These are phyloP conservation scores for Diplazon laetatorius DNA, from an alignment of 2,888 invertebrate genomes.

Conservation along the genomic window DNA sequence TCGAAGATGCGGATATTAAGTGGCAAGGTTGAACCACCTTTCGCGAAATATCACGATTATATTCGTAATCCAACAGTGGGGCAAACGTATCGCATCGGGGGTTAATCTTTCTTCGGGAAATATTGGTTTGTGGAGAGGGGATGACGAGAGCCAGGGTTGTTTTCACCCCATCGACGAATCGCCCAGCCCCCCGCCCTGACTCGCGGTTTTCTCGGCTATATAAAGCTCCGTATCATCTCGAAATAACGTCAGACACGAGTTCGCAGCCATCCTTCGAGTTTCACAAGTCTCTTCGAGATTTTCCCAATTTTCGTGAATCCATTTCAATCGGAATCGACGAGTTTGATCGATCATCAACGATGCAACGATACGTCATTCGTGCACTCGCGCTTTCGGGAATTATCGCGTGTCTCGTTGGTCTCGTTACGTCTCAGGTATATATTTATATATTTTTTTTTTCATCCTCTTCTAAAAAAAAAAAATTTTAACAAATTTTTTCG, in stretches of 20 bases:
- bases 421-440: conserved; percentile 49
- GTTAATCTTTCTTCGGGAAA: conserved; percentile 47
- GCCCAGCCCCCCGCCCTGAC: not conserved
- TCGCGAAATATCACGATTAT: conserved; percentile 1
- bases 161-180: conserved; percentile 20
- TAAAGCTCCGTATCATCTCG: conserved; percentile 41
- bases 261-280: conserved; percentile 30
- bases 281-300: conserved; percentile 5
- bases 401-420: conserved; percentile 37
- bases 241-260: conserved; percentile 32
- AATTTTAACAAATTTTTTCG: not conserved
- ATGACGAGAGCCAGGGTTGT: conserved; percentile 25
- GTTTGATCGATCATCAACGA: not conserved
- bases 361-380: conserved; percentile 28
- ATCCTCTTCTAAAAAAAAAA: too few species aligned
- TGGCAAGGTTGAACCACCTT: conserved; percentile 6
- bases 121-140: conserved; percentile 35
- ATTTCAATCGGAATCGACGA: not conserved
- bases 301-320: not conserved
- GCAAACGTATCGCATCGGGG: conserved; percentile 7
- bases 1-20: conserved; percentile 17
- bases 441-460: not conserved
- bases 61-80: conserved; percentile 12
- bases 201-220: conserved; percentile 38
- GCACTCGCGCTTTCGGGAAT: conserved; percentile 36